Percentiles rank a stretch among this genome's conserved stretches.
Conservation (phyloP, 2,113 vertebrate genomes). For the Anthoscopus minutus region DNA sequence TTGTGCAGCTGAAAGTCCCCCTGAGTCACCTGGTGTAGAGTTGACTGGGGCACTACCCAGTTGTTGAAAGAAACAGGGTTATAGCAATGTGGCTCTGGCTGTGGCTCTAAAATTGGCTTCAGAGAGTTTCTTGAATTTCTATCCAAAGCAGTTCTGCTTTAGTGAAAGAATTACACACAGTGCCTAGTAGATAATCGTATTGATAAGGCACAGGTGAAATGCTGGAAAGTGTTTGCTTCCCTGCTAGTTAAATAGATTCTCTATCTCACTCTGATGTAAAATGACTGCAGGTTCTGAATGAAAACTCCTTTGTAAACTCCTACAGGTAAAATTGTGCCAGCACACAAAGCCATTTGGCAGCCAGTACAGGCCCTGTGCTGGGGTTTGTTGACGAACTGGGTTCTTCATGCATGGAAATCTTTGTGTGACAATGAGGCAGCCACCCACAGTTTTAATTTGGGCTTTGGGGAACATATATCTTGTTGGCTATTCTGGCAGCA, state of each 20-base stretch:
- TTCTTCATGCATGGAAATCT: not conserved
- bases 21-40: not conserved
- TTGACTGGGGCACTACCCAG: fast-evolving
- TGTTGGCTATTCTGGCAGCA: not conserved
- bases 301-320: not conserved
- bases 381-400: not conserved
- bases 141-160: not conserved
- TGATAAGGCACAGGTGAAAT: not conserved
- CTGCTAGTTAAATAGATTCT: not conserved
- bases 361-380: not conserved
- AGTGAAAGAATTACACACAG: not conserved
- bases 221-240: not conserved
- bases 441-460: not conserved
- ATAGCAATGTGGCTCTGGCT: not conserved
- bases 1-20: not conserved
- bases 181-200: not conserved
- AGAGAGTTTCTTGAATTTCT: not conserved
- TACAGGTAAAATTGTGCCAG: not conserved
- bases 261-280: not conserved
- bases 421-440: not conserved
- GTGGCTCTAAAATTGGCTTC: not conserved
- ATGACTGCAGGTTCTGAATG: not conserved
- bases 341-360: not conserved
- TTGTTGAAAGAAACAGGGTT: not conserved
- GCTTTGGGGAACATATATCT: not conserved